Evolutionary conservation across 2,797 vertebrate genomes (phyloP).

Genomic region (Telmatherina bonti): DNA sequence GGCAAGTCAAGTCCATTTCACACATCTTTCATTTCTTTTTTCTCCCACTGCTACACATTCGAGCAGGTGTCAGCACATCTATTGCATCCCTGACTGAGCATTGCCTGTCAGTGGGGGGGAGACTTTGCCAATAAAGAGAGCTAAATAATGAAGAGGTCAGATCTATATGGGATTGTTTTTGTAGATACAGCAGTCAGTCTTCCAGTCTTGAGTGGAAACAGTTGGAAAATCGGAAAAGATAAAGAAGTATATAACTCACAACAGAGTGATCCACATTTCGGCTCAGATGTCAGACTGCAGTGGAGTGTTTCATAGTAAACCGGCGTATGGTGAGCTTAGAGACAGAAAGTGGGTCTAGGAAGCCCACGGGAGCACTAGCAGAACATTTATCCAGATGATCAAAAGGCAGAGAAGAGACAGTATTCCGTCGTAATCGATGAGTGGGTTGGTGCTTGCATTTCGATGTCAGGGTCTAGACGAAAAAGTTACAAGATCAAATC

Average conservation of each 20-base stretch:
- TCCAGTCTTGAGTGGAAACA: neutral
- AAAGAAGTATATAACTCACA: neutral
- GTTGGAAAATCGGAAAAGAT: neutral
- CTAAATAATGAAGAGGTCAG: slow-evolving; percentile 55
- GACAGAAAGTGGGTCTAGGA: neutral
- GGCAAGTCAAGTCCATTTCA: slow-evolving; percentile 58
- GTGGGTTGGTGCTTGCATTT: neutral
- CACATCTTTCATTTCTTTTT: slow-evolving; percentile 32
- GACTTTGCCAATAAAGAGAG: slow-evolving; percentile 51
- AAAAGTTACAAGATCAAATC: neutral
- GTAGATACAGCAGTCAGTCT: slow-evolving; percentile 8
- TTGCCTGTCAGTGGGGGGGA: slow-evolving; percentile 42
- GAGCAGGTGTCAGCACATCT: slow-evolving; percentile 73
- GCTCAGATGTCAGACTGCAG: slow-evolving; percentile 8
- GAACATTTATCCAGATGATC: slow-evolving; percentile 7
- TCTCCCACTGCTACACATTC: slow-evolving; percentile 34
- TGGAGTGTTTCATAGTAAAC: neutral
- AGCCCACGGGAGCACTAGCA: neutral
- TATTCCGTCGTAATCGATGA: neutral
- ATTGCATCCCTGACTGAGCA: slow-evolving; percentile 61
- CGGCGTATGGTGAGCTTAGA: neutral
- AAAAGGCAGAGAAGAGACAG: slow-evolving; percentile 3
- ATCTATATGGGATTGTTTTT: slow-evolving; percentile 31
- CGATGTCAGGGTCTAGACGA: neutral
- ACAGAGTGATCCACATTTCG: neutral